Percentiles rank a stretch among this genome's conserved stretches.
These are phyloP conservation scores for Neotragus pygmaeus DNA, from an alignment of 2,113 vertebrate genomes.

Conservation along the genomic window DNA sequence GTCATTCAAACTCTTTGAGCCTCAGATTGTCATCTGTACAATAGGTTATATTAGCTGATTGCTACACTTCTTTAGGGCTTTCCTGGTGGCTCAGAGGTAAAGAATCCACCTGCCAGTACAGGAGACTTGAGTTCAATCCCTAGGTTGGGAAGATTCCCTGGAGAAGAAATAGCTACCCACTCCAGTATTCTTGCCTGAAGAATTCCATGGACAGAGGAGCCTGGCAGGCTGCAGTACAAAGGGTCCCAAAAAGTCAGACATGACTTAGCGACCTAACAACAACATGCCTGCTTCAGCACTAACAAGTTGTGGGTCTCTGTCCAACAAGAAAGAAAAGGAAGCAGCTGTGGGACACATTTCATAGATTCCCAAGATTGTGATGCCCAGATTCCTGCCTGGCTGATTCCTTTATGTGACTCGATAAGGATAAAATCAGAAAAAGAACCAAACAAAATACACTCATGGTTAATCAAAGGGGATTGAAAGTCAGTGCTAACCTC, in stretches of 20 bases:
- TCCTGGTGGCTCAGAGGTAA: not conserved
- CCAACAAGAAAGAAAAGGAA: not conserved
- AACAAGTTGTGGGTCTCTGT: not conserved
- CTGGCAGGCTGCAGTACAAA: not conserved
- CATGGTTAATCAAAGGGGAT: slow-evolving; percentile 60
- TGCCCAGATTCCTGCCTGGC: not conserved
- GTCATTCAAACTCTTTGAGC: not conserved
- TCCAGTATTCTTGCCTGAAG: not conserved
- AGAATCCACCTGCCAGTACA: not conserved
- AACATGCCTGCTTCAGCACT: not conserved
- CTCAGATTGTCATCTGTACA: not conserved
- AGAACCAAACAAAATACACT: slow-evolving; percentile 39
- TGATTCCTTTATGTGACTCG: slow-evolving; percentile 34
- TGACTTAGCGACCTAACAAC: not conserved
- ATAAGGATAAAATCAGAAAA: slow-evolving; percentile 30
- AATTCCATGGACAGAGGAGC: not conserved
- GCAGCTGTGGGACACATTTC: not conserved
- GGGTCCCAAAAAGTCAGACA: not conserved
- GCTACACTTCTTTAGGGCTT: not conserved
- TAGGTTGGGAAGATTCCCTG: not conserved
- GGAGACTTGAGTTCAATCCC: not conserved
- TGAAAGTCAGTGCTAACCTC: slow-evolving; percentile 54
- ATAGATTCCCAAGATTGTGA: not conserved
- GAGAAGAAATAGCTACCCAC: not conserved
- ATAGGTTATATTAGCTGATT: not conserved